Evolutionary conservation across 2,113 vertebrate species (phyloP).

Genomic region (Cyprinus carpio): DNA sequence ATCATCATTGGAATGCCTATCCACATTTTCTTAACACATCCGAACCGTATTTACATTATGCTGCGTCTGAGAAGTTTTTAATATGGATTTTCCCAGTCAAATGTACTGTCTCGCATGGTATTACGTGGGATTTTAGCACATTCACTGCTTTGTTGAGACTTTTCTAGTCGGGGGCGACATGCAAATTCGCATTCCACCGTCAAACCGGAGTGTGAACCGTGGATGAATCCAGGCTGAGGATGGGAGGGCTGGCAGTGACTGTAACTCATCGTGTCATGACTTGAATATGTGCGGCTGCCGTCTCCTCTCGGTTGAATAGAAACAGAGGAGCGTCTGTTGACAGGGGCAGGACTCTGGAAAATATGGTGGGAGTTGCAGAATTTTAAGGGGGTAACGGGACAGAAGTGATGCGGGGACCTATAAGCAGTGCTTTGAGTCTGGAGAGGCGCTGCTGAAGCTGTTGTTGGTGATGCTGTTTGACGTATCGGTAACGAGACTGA

Average conservation of each 20-base stretch:
- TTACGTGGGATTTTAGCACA: not conserved
- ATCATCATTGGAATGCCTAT: not conserved
- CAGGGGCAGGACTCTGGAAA: slow-evolving; percentile 47
- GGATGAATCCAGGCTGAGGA: slow-evolving; percentile 30
- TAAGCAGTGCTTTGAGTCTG: slow-evolving; percentile 1
- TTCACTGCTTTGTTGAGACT: slow-evolving; percentile 1
- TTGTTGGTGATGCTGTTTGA: slow-evolving; percentile 16
- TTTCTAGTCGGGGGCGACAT: not conserved
- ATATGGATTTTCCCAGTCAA: not conserved
- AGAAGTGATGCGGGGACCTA: slow-evolving; percentile 3
- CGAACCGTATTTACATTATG: not conserved
- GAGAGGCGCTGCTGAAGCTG: not conserved
- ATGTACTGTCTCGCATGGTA: not conserved
- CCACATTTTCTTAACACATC: no score
- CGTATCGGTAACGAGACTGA: slow-evolving; percentile 56
- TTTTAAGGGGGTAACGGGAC: slow-evolving; percentile 50
- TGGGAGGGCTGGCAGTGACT: slow-evolving; percentile 57
- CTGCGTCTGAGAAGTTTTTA: not conserved
- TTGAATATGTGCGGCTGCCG: slow-evolving; percentile 50
- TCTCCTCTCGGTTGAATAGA: slow-evolving; percentile 36
- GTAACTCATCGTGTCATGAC: slow-evolving; percentile 58
- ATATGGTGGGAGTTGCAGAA: slow-evolving; percentile 57
- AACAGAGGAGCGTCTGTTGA: slow-evolving; percentile 61
- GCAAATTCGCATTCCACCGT: not conserved
- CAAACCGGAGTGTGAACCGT: not conserved